Base-by-base conservation (phyloP, 2,888 invertebrate genomes). In the Atrina japonica region DNA sequence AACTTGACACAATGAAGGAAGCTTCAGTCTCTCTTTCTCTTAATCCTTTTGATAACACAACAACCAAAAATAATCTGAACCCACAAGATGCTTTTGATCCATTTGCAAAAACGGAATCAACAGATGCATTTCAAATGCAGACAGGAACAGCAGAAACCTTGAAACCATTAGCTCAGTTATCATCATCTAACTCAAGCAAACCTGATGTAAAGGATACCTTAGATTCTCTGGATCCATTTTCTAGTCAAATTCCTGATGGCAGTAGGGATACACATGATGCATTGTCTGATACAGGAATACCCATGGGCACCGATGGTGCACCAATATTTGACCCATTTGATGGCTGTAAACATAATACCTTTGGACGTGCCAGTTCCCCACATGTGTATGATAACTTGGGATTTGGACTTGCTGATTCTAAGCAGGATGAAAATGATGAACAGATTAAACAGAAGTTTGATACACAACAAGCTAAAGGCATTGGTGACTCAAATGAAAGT, bases 1-100 rank as follows among this genome's bases (percentile, higher is more conserved):
- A 78, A 43, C 75, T 80, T 72, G 84, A 72, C 50, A 73, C 66
- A 25, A 73, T 70, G 65, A 74, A 74, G 35, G 73, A 66, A 41
- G 67, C 67, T 11, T 47, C 58, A 25, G 65, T 65, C 30, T 55
- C 65, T 18, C 41, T 61, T 23, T 52, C 56, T 41, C 25, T 66
- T 6, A 56, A 70, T 67, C 50, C 69, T 14, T 70, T 58, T 72
- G 67, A 70, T 50, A 50, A 66, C 27, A 45, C 56, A 29, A n/a
- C 49, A 18, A n/a, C 47, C 14, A 41, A 43, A 35, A 43, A 43
- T 14, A 52, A 58, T 41, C 25, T 64, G 21, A 60, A 68, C 55
- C 49, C 49, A 18, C 45, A 65, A 21, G 67, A 74, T 58, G 69
- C 73, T 41, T 68, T 74, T 50, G 56, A 66, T 29, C 59, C 63